Evolutionary conservation across 2,113 vertebrate species (phyloP), one percentile per base, ranked within the genome.

Genomic region (Phodopus roborovskii): DNA sequence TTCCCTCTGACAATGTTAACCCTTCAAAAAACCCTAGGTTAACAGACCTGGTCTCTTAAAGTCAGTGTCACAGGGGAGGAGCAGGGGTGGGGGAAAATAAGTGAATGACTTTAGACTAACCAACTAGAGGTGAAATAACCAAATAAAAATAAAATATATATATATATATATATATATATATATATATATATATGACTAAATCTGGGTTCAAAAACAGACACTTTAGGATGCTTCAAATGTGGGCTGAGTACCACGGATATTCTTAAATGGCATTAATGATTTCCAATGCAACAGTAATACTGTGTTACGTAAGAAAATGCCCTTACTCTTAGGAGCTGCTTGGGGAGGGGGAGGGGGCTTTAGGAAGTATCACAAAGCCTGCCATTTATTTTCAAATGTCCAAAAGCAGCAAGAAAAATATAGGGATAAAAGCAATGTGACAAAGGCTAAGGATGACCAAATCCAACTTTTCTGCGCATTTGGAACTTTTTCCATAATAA

Each of bases 151-250:
- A n/a, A n/a, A n/a, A n/a, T n/a, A n/a, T n/a, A n/a, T n/a, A n/a
- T n/a, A n/a, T n/a, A n/a, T n/a, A n/a, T n/a, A n/a, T n/a, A n/a
- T n/a, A n/a, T n/a, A n/a, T n/a, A n/a, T n/a, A n/a, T n/a, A n/a
- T n/a, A n/a, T n/a, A 97, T 70, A 13, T 19, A 64, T 15, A 78
- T 42, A 45, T 94, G 66, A 93, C 0, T 77, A 62, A 95, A 66
- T 87, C 4, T 84, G 89, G 45, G 64, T 74, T 95, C 39, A 88
- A 95, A 96, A 97, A 90, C 56, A 88, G 50, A 89, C 68, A 93
- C 88, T 85, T 70, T 17, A 7, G 36, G 64, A 5, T 50, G 50
- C 36, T 78, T 30, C 4, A 19, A 77, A 89, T 42, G 13, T 92
- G 8, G 13, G 89, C 50, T 81, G 48, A 33, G 6, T 62, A 89